Base-by-base conservation (phyloP, 2,888 invertebrate species). In the Sycophila texana region DNA sequence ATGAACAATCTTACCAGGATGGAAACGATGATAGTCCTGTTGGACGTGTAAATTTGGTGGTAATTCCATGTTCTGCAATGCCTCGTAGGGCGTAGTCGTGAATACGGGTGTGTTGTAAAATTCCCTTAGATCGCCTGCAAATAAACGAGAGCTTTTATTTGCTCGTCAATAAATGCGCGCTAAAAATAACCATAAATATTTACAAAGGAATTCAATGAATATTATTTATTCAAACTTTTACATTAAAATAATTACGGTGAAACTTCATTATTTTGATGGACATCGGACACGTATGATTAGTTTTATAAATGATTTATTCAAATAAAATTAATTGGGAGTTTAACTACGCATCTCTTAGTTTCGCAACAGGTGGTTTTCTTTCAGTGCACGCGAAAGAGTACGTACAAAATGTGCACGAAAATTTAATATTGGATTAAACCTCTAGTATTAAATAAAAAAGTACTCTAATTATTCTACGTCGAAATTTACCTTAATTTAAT, bases 41-140 rank as follows among this genome's bases (percentile, higher is more conserved):
- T 96, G 95, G 4, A 98, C 92, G 89, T 98, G 95, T 39, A 99
- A 90, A 91, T 99, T 99, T 86, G 95, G 94, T 0, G 98, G 98
- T 71, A 98, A 90, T 49, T 97, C 94, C 87, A 94, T 92, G 79
- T 91, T 92, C 81, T 92, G 93, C 85, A 97, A 88, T 51, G 93
- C 92, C 84, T 97, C 97, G 86, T 94, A 93, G 18, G 97, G 97
- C 22, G 95, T 94, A 4, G 91, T 92, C 0, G 93, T 93, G 82
- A 94, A 92, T 1, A 97, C 93, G 20, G 95, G 93, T 3, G 95
- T 95, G 70, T 91, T 87, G 87, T 97, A 98, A 89, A 96, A 97
- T 3, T 92, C 86, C 74, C 92, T 91, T 0, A 97, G 91, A 87
- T 97, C 95, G 81, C 92, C 95, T 94, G 87, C 2, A 85, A 91